Evolutionary conservation across 2,888 invertebrate genomes (phyloP).

Genomic region (Standfussiana lucernea): DNA sequence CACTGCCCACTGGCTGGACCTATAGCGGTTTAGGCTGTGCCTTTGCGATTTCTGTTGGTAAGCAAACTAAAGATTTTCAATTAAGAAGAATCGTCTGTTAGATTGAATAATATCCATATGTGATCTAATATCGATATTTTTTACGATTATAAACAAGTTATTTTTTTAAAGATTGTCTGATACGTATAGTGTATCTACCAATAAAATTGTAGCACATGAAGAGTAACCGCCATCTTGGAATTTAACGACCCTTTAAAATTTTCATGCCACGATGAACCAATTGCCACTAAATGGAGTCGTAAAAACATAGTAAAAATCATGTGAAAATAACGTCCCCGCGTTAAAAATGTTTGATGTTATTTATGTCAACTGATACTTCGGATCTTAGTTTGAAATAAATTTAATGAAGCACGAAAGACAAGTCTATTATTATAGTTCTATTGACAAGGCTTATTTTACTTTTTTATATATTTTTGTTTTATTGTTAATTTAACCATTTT

Average conservation of each 20-base stretch:
- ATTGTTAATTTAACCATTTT: too few relatives aligned
- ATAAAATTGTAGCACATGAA: slow-evolving; percentile 13
- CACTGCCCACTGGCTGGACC: not conserved
- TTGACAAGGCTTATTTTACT: not conserved
- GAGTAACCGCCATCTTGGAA: slow-evolving; percentile 29
- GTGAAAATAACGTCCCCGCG: slow-evolving; percentile 21
- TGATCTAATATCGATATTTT: not conserved
- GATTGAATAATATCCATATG: not conserved
- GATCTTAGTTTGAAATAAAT: not conserved
- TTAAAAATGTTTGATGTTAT: not conserved
- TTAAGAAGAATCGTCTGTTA: not conserved
- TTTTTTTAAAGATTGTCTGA: slow-evolving; percentile 8
- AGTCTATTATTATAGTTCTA: not conserved
- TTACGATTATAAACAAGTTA: slow-evolving; percentile 17
- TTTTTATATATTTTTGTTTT: too few relatives aligned
- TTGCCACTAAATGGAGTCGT: slow-evolving; percentile 32
- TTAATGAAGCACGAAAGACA: not conserved
- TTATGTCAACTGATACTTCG: not conserved
- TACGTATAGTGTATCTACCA: not conserved
- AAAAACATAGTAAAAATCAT: slow-evolving; percentile 12
- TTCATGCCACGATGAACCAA: slow-evolving; percentile 29
- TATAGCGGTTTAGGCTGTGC: not conserved
- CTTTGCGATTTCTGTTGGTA: not conserved
- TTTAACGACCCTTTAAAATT: slow-evolving; percentile 38
- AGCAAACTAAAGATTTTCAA: not conserved